Evolutionary conservation across 2,888 invertebrate species (phyloP), one percentile per base, ranked within the genome.

Genomic region (Sminthurinus aureus): DNA sequence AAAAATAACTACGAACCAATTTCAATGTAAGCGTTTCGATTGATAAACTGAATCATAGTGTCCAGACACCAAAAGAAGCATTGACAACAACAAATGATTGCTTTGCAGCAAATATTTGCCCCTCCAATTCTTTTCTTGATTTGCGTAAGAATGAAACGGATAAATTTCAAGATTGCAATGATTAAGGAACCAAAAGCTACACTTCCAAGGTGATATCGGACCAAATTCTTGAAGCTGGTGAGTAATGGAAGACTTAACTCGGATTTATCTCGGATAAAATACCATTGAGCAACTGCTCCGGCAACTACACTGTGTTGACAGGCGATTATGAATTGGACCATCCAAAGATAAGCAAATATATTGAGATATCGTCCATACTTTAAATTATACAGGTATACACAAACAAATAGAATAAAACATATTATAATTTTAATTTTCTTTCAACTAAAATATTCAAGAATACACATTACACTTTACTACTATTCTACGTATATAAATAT

Each of bases 121-220:
- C 90, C 90, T 84, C 91, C 91, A 51, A 92, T 88, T 52, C 90
- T 89, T 51, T 91, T 91, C 86, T 92, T 90, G 20, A 91, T 83
- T 50, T 86, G 88, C 74, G 90, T 89, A 20, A 93, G 88, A 12
- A 93, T 88, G 0, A 91, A 89, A 76, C 94, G 91, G 26, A 94
- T 90, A 66, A 95, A 89, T 90, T 95, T 93, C 20, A 95, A 92
- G 0, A 94, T 90, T 26, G 95, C 94, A 82, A 96, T 93, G 38
- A 96, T 90, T 80, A 96, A 91, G 0, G 95, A 94, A 0, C 96
- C 96, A 83, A 95, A 92, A 0, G 95, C 95, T 12, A 95, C 92
- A 0, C 95, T 94, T n/a, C 96, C 96, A 84, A 95, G 89, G 90
- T 96, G 95, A 90, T 93, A 95, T 67, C 93, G 90, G 2, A 92